Percentiles rank a stretch among this genome's conserved stretches.
phyloP scores from a whole-genome alignment of 2,113 vertebrate genomes.

The Spheniscus mendiculus region DNA sequence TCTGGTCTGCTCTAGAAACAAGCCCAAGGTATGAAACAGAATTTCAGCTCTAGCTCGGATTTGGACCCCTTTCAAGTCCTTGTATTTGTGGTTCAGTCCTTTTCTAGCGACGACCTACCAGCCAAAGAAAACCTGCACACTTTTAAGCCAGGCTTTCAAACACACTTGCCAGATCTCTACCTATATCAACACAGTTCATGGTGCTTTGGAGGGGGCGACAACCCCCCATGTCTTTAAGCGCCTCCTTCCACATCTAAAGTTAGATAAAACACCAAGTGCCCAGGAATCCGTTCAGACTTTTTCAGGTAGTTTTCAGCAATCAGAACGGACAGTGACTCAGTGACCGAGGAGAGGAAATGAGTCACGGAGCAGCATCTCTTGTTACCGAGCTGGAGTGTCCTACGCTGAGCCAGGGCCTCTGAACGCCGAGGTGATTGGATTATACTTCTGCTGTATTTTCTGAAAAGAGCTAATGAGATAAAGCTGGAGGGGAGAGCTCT shows the following conservation, averaged over 20 bases:
- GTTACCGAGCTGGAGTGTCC: not conserved
- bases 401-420: slow-evolving; percentile 12
- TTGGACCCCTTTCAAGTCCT: not conserved
- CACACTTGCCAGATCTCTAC: not conserved
- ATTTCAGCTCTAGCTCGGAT: not conserved
- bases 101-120: not conserved
- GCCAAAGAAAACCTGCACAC: not conserved
- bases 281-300: not conserved
- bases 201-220: not conserved
- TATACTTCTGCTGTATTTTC: slow-evolving; percentile 13
- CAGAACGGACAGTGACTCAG: slow-evolving; percentile 62
- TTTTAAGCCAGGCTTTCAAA: not conserved
- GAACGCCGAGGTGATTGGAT: not conserved
- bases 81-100: not conserved
- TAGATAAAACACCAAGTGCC: not conserved
- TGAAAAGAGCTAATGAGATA: not conserved
- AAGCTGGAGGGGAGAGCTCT: not conserved
- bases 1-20: not conserved
- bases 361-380: slow-evolving; percentile 37
- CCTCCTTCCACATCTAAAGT: not conserved
- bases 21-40: not conserved
- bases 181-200: not conserved
- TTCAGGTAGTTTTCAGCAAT: not conserved
- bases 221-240: not conserved
- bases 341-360: slow-evolving; percentile 64